A percentile compares a stretch with the other conserved stretches of the same genome.
Conservation (phyloP, 2,888 invertebrate species). For the Clunio marinus region DNA sequence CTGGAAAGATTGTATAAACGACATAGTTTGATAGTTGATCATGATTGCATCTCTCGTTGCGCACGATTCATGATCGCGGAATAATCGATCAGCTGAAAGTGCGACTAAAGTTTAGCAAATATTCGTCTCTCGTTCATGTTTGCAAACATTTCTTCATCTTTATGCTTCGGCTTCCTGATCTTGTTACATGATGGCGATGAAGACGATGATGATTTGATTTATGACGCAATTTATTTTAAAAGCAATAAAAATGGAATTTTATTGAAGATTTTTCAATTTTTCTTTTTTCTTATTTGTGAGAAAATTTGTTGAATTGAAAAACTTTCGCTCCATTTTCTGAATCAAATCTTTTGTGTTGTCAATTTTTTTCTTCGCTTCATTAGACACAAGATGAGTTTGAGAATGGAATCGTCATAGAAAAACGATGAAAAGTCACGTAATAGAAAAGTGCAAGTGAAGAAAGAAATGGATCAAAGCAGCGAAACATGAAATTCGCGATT, state of each 20-base stretch:
- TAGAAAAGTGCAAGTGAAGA: slow-evolving; percentile 1
- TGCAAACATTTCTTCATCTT: background rate
- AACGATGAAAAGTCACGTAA: too few relatives aligned
- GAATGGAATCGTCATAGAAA: background rate
- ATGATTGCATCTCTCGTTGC: too few relatives aligned
- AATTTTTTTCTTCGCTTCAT: slow-evolving; percentile 4
- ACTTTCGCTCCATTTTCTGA: background rate
- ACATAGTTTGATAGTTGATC: background rate
- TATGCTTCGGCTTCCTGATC: background rate
- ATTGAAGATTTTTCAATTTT: background rate
- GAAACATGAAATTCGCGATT: background rate
- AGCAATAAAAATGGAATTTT: background rate
- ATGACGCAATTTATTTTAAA: background rate
- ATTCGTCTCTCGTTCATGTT: background rate
- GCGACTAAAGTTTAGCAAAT: background rate
- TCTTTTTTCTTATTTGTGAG: background rate
- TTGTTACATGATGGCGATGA: background rate
- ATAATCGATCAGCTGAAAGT: background rate
- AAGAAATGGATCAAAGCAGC: background rate
- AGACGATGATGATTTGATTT: background rate
- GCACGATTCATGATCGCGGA: background rate
- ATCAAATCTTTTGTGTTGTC: slow-evolving; percentile 10
- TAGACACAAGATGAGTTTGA: background rate
- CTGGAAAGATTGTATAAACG: too few relatives aligned
- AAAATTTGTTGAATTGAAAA: background rate